A percentile compares a stretch with the other conserved stretches of the same genome.
These are phyloP conservation scores for Carettochelys insculpta DNA, from an alignment of 2,113 vertebrate species.

Conservation along the genomic window DNA sequence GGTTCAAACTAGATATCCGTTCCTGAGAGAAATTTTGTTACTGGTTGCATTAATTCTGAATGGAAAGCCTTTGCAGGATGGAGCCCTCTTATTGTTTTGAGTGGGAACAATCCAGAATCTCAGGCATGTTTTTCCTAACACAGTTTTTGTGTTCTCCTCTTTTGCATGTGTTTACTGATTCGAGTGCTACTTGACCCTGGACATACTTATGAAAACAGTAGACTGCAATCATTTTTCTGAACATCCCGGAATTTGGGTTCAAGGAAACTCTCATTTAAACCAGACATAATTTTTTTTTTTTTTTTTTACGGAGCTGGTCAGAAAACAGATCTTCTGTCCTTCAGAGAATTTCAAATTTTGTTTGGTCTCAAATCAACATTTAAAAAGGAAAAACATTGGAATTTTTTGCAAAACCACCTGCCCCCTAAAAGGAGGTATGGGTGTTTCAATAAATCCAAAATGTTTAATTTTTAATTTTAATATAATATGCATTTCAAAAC, in stretches of 20 bases:
- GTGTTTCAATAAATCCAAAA: no score
- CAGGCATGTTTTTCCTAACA: not conserved
- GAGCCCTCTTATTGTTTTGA: not conserved
- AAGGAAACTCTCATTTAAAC: not conserved
- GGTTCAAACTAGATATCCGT: not conserved
- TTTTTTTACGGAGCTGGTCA: no score
- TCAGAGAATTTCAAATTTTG: not conserved
- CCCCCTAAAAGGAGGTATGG: no score
- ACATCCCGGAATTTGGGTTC: not conserved
- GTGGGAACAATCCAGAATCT: not conserved
- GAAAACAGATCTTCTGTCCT: no score
- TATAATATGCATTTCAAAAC: not conserved
- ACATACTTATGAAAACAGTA: not conserved
- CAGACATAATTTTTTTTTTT: not conserved
- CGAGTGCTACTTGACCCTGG: not conserved
- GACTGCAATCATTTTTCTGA: not conserved
- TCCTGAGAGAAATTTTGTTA: not conserved
- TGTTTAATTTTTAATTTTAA: not conserved
- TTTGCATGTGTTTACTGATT: not conserved
- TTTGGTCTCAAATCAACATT: not conserved
- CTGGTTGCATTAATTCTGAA: rapidly evolving
- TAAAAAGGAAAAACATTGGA: not conserved
- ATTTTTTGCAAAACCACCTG: not conserved
- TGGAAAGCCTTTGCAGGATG: not conserved
- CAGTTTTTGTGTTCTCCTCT: not conserved